Evolutionary conservation across 2,113 vertebrate species (phyloP).

Genomic region (Sinosuthora webbiana): DNA sequence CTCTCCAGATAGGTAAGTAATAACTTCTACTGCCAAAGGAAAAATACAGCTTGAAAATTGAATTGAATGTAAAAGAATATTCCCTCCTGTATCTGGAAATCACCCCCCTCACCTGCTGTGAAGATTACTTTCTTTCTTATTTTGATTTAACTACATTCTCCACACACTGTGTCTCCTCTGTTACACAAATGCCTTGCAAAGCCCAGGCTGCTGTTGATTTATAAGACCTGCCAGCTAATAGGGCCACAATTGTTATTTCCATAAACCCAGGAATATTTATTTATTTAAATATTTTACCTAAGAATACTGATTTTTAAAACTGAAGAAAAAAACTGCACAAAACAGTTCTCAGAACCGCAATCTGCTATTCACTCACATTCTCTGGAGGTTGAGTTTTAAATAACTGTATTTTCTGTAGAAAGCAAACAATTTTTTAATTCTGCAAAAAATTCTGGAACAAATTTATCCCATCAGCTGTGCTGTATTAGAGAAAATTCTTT

Average conservation of each 20-base stretch:
- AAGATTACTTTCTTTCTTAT: background rate
- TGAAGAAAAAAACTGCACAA: background rate
- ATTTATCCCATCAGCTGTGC: background rate
- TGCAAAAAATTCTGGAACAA: background rate
- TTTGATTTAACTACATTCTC: background rate
- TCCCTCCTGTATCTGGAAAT: constrained; percentile 2
- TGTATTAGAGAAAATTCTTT: background rate
- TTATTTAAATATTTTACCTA: background rate
- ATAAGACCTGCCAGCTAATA: background rate
- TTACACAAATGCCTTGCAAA: background rate
- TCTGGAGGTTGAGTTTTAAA: background rate
- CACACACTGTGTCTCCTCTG: background rate
- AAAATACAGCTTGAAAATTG: background rate
- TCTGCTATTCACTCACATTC: background rate
- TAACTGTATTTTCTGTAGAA: background rate
- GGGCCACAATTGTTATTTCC: background rate
- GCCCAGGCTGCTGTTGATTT: background rate
- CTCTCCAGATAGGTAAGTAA: background rate
- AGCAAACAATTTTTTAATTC: background rate
- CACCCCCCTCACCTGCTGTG: background rate
- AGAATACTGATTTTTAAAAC: background rate
- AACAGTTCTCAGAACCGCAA: background rate
- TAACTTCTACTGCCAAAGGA: background rate
- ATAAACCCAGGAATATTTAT: background rate
- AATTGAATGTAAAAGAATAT: background rate